Base-by-base conservation (phyloP, 2,888 invertebrate genomes). In the Watsonalla binaria region DNA sequence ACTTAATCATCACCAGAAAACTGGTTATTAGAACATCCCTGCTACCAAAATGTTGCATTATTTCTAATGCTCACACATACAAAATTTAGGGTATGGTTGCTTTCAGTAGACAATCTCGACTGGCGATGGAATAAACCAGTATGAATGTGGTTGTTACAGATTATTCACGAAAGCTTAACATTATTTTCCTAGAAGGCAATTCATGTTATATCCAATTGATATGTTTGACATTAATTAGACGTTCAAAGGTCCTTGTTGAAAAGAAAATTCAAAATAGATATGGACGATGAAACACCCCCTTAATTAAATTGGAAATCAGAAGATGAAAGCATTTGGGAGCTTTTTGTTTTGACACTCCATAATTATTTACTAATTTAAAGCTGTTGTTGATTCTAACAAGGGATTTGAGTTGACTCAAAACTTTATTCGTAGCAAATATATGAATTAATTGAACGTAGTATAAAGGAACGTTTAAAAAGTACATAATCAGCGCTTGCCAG, bases 401-500 rank as follows among this genome's bases (percentile, higher is more conserved):
- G 45, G 47, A 51, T 60, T 60, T 54, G 53, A 7, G 34, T 39
- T 53, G 53, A 47, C 35, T 51, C 15, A 5, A 51, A 46, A 46
- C 46, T 63, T 63, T 46, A 54, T 59, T 59, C 45, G 46, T 47
- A 46, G 52, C 52, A 34, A 51, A 45, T 51, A 35, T 37, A 49
- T 15, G 39, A 37, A 60, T 68, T 74, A 74, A 80, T 80, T 79
- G 70, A 70, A 65, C 70, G 66, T 70, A 61, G 69, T 66, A 61
- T 69, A 66, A 52, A 56, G 56, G 60, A 65, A 71, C 74, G 72
- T 79, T 78, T 79, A 71, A 83, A 81, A 79, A 80, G 70, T 84
- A 83, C 82, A 80, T 82, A 81, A 84, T 84, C 82, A 80, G 75
- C 77, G 74, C 64, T 69, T 84, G 86, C 87, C 86, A 88, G 80